Evolutionary conservation across 2,113 vertebrate species (phyloP).

Genomic region (Anhinga rufa): DNA sequence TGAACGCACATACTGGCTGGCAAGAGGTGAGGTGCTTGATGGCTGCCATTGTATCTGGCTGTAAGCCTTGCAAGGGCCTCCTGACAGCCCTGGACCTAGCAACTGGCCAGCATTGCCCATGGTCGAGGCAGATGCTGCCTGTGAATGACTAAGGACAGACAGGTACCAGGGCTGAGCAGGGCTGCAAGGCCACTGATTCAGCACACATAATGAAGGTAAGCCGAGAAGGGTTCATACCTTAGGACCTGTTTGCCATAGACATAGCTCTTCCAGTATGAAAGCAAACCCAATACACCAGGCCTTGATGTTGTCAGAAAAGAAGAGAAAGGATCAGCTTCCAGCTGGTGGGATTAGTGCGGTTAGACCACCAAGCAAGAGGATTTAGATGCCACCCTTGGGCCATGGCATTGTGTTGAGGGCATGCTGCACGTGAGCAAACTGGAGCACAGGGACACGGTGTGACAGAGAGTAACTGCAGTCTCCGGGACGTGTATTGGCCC

Average conservation of each 20-base stretch:
- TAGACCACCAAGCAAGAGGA: not conserved
- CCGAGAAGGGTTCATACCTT: not conserved
- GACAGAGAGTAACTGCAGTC: not conserved
- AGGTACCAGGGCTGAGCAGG: not conserved
- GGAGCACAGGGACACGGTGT: not conserved
- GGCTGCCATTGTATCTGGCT: not conserved
- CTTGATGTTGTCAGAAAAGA: not conserved
- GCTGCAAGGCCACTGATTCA: not conserved
- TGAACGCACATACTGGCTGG: accelerated
- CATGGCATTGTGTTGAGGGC: not conserved
- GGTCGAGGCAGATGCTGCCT: not conserved
- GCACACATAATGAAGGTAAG: accelerated
- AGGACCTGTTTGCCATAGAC: not conserved
- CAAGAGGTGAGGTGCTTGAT: not conserved
- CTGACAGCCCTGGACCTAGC: not conserved
- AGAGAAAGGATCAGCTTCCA: not conserved
- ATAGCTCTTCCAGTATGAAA: accelerated
- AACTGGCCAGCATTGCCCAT: not conserved
- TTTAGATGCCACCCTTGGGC: not conserved
- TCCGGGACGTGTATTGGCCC: accelerated
- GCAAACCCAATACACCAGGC: not conserved
- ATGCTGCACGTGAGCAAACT: accelerated
- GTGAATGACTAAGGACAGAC: not conserved
- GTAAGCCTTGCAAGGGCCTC: not conserved
- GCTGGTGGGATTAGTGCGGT: not conserved